Evolutionary conservation across 2,888 invertebrate genomes (phyloP).

Genomic region (Galerucella pusilla): DNA sequence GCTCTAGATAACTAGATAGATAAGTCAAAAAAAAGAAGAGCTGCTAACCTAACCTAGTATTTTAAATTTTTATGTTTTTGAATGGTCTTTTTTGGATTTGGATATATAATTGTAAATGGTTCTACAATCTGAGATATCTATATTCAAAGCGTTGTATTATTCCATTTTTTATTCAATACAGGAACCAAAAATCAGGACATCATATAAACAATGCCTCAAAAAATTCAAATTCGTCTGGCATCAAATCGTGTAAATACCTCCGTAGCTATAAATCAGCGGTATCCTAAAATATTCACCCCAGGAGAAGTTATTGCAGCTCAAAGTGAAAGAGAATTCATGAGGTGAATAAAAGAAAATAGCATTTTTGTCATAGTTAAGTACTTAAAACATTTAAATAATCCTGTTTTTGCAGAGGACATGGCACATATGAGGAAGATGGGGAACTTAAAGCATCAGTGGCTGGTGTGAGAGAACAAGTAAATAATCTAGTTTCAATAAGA

Average conservation of each 20-base stretch:
- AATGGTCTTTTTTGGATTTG: too few relatives aligned
- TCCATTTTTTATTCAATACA: too few relatives aligned
- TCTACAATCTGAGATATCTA: too few relatives aligned
- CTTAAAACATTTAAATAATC: slow-evolving; percentile 21
- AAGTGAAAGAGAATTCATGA: slow-evolving; percentile 77
- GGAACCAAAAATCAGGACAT: background rate
- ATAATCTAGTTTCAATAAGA: slow-evolving; percentile 91
- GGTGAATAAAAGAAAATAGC: slow-evolving; percentile 65
- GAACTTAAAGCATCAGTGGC: slow-evolving; percentile 92
- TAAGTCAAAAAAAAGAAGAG: too few relatives aligned
- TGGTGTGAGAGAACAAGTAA: slow-evolving; percentile 93
- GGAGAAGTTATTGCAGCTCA: slow-evolving; percentile 89
- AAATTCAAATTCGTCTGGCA: slow-evolving; percentile 73
- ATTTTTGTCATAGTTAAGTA: slow-evolving; percentile 4
- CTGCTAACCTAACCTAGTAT: too few relatives aligned
- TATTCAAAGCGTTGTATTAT: too few relatives aligned
- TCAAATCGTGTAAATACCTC: slow-evolving; percentile 73
- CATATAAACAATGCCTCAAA: slow-evolving; percentile 50
- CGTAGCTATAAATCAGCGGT: slow-evolving; percentile 68
- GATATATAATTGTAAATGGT: too few relatives aligned
- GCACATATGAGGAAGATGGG: slow-evolving; percentile 89
- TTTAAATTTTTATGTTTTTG: too few relatives aligned
- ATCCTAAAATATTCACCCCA: slow-evolving; percentile 82
- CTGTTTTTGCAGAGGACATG: slow-evolving; percentile 83
- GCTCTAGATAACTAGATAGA: too few relatives aligned